Conservation (phyloP, 2,113 vertebrate genomes). For the Desmodus rotundus region DNA sequence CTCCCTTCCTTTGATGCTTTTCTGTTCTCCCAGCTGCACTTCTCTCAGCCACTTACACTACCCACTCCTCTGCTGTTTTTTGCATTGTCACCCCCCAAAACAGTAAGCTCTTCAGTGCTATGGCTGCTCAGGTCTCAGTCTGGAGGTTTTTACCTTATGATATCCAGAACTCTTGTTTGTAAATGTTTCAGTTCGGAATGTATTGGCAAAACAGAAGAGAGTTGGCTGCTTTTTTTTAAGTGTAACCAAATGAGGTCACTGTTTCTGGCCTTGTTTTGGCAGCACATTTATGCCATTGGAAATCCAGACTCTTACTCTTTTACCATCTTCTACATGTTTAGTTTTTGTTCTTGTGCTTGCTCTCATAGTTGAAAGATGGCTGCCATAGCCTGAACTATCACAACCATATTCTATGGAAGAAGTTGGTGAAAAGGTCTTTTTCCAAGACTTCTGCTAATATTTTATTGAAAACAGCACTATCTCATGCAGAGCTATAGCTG, state of each 20-base stretch:
- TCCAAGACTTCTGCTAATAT: background rate
- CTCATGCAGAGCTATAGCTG: background rate
- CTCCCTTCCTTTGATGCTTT: background rate
- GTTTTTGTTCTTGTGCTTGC: background rate
- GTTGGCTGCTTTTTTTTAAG: background rate
- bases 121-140: background rate
- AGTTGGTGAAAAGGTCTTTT: background rate
- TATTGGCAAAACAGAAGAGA: background rate
- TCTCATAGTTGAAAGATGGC: background rate
- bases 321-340: background rate
- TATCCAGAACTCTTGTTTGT: background rate
- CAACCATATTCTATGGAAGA: background rate
- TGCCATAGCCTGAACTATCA: background rate
- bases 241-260: background rate
- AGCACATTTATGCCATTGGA: background rate
- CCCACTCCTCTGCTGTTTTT: background rate
- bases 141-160: background rate
- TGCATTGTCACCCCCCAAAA: background rate
- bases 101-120: background rate
- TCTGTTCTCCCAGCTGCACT: background rate
- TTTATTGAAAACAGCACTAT: background rate
- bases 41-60: too few relatives aligned
- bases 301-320: background rate
- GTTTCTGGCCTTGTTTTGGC: background rate
- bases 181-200: background rate